Evolutionary conservation across 2,888 invertebrate genomes (phyloP).

Genomic region (Lasioglossum morio): DNA sequence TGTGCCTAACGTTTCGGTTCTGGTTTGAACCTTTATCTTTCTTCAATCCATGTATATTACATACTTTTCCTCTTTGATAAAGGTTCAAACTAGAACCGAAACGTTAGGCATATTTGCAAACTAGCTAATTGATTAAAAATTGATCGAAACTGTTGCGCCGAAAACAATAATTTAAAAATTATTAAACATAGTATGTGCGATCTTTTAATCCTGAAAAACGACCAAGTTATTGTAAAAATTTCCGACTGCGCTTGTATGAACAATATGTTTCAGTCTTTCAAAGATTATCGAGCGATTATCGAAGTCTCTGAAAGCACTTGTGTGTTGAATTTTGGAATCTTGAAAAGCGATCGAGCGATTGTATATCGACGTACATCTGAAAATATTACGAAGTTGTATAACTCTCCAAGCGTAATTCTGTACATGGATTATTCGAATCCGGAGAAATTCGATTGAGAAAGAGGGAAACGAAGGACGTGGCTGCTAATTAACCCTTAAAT

Average conservation of each 20-base stretch:
- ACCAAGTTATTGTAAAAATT: neutral
- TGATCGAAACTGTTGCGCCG: no score
- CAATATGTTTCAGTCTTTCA: neutral
- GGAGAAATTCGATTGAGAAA: neutral
- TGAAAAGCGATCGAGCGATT: neutral
- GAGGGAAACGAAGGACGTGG: neutral
- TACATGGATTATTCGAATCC: neutral
- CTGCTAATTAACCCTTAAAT: no score
- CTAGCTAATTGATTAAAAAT: no score
- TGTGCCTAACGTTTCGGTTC: no score
- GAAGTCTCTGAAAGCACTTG: neutral
- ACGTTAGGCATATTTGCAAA: no score
- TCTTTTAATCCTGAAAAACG: neutral
- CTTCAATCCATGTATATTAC: no score
- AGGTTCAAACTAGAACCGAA: no score
- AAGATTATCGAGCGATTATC: neutral
- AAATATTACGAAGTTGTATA: neutral
- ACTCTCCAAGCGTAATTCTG: neutral
- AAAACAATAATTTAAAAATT: no score
- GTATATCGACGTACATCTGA: neutral
- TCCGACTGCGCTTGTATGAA: neutral
- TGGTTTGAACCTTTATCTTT: no score
- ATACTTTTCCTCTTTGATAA: no score
- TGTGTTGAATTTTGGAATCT: neutral
- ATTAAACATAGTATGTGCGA: neutral